Conservation (phyloP, 1,140 invertebrate species). For the Drosophila santomea region DNA sequence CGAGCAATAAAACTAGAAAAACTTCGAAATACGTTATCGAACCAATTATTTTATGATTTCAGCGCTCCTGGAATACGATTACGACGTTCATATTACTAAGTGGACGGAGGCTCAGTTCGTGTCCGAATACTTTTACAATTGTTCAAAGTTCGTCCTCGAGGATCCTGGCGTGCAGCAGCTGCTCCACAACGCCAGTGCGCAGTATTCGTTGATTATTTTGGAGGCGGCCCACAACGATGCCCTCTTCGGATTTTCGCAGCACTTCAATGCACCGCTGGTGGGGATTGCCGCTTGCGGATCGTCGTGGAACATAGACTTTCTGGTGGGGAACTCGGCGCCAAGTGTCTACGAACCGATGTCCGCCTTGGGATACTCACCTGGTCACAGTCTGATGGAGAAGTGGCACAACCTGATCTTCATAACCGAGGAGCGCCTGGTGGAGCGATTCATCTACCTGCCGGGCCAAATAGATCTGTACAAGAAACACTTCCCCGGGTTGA, state of each 20-base stretch:
- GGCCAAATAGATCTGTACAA: conserved; percentile 70
- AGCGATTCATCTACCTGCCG: conserved; percentile 49
- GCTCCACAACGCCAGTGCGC: conserved; percentile 28
- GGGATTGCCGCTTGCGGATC: conserved; percentile 60
- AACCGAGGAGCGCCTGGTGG: conserved; percentile 57
- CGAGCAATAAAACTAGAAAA: background rate
- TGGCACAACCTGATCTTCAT: conserved; percentile 76
- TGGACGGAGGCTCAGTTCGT: conserved; percentile 46
- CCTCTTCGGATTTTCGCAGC: conserved; percentile 60
- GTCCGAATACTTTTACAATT: conserved; percentile 37
- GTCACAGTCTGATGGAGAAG: conserved; percentile 82
- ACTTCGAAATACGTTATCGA: background rate
- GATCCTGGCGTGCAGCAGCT: conserved; percentile 56
- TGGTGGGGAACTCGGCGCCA: conserved; percentile 67
- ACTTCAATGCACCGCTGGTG: conserved; percentile 67
- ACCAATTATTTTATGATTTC: background rate
- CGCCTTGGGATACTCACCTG: conserved; percentile 55
- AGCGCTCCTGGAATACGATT: conserved; percentile 21
- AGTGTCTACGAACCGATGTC: conserved; percentile 79
- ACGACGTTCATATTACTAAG: conserved; percentile 1
- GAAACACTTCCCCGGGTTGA: conserved; percentile 53
- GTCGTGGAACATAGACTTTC: conserved; percentile 65
- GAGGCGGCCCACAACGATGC: conserved; percentile 67
- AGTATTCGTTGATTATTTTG: conserved; percentile 68
- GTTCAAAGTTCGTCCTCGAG: conserved; percentile 35